Percentiles rank a stretch among this genome's conserved stretches.
phyloP scores from a whole-genome alignment of 2,888 invertebrate genomes.

The Calameuta filiformis region DNA sequence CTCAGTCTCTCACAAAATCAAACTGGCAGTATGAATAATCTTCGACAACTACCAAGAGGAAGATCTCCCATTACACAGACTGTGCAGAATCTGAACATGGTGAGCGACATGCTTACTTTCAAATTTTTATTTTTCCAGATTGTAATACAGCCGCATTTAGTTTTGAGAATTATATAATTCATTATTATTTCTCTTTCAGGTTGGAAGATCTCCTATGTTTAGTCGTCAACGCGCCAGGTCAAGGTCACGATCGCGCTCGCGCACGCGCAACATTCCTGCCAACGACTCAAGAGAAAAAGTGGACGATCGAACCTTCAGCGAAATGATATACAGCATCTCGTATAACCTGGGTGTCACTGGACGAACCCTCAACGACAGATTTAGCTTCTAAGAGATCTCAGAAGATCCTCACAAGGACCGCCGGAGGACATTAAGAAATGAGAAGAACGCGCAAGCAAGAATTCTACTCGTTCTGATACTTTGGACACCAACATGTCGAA shows the following conservation, averaged over 20 bases:
- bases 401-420: background rate
- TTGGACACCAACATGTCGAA: background rate
- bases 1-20: slow-evolving; percentile 38
- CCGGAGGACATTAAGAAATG: background rate
- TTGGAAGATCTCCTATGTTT: slow-evolving; percentile 40
- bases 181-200: slow-evolving; percentile 22
- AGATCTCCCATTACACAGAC: slow-evolving; percentile 55
- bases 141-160: background rate
- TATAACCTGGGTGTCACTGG: slow-evolving; percentile 56
- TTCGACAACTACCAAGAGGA: slow-evolving; percentile 51
- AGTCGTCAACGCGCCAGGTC: slow-evolving; percentile 45
- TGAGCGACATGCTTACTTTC: slow-evolving; percentile 20
- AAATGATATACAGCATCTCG: slow-evolving; percentile 60
- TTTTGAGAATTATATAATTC: background rate
- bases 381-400: slow-evolving; percentile 49
- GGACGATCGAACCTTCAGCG: slow-evolving; percentile 58
- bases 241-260: slow-evolving; percentile 57
- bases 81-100: slow-evolving; percentile 47
- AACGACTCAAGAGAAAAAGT: slow-evolving; percentile 40
- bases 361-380: slow-evolving; percentile 62
- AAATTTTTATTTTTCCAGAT: background rate
- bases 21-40: slow-evolving; percentile 30
- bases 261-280: slow-evolving; percentile 43
- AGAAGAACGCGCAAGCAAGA: background rate
- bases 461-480: background rate